phyloP scores from a whole-genome alignment of 2,888 invertebrate species.

The Metalampra italica region DNA sequence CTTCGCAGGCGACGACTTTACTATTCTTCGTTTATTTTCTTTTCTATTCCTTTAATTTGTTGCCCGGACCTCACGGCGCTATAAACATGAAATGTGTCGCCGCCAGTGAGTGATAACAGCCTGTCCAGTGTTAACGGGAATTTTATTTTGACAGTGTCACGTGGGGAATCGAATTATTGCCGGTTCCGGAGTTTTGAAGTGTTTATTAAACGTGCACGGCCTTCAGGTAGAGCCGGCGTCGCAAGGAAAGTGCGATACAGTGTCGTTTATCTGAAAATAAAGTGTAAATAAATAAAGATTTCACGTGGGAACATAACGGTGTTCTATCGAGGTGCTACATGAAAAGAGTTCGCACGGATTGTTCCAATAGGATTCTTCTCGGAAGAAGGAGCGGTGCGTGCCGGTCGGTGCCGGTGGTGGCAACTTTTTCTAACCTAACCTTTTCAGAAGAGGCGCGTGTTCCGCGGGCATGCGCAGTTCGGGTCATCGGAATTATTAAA shows the following conservation, averaged over 20 bases:
- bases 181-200: constrained; percentile 75
- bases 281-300: constrained; percentile 40
- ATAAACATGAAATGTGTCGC: constrained; percentile 54
- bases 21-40: constrained; percentile 78
- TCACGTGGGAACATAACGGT: constrained; percentile 44
- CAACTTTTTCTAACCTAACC: constrained; percentile 67
- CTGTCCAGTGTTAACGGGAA: constrained; percentile 47
- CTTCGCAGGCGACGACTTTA: constrained; percentile 71
- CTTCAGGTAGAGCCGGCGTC: constrained; percentile 66
- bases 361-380: constrained; percentile 56
- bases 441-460: constrained; percentile 70
- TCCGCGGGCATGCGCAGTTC: constrained; percentile 70
- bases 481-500: constrained; percentile 62
- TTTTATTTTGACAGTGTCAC: constrained; percentile 74
- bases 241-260: constrained; percentile 51
- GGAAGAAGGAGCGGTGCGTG: constrained; percentile 39
- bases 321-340: constrained; percentile 31
- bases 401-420: constrained; percentile 45
- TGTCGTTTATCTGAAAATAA: constrained; percentile 37
- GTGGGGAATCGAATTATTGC: constrained; percentile 69
- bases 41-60: constrained; percentile 76
- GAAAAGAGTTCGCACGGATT: constrained; percentile 44
- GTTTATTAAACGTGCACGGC: constrained; percentile 68
- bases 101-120: constrained; percentile 48
- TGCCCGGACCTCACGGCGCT: constrained; percentile 51